Percentiles rank a stretch among this genome's conserved stretches.
Evolutionary conservation across 2,797 vertebrate genomes (phyloP).

Genomic region (Alcedo atthis): DNA sequence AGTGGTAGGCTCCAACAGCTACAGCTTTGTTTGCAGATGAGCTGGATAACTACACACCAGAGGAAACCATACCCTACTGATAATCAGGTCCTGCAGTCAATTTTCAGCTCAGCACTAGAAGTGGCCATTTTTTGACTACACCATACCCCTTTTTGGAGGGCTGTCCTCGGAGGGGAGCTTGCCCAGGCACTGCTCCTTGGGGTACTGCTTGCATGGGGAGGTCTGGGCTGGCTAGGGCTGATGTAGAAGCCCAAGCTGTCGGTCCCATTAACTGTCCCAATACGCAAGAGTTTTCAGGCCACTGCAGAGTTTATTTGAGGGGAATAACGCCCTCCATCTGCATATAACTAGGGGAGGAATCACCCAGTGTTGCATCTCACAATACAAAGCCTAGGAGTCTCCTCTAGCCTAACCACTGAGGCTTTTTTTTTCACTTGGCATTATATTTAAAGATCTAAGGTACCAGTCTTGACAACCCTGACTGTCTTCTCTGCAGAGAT

Average conservation of each 20-base stretch:
- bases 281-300: neutral
- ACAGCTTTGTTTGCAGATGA: neutral
- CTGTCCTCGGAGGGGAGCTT: neutral
- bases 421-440: fast-evolving
- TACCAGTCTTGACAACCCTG: neutral
- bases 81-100: neutral
- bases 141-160: neutral
- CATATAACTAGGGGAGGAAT: neutral
- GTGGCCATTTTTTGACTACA: neutral
- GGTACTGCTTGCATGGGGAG: neutral
- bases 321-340: neutral
- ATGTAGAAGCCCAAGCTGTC: neutral
- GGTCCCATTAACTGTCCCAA: neutral
- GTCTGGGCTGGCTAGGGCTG: neutral
- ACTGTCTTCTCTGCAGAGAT: neutral
- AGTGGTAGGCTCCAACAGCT: neutral
- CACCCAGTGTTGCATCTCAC: neutral
- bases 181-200: neutral
- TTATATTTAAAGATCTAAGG: neutral
- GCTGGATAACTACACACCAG: neutral
- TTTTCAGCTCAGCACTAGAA: neutral
- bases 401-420: neutral
- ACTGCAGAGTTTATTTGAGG: neutral
- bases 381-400: neutral
- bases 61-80: neutral